phyloP scores from a whole-genome alignment of 2,888 invertebrate species.

The Tipula vernalis region DNA sequence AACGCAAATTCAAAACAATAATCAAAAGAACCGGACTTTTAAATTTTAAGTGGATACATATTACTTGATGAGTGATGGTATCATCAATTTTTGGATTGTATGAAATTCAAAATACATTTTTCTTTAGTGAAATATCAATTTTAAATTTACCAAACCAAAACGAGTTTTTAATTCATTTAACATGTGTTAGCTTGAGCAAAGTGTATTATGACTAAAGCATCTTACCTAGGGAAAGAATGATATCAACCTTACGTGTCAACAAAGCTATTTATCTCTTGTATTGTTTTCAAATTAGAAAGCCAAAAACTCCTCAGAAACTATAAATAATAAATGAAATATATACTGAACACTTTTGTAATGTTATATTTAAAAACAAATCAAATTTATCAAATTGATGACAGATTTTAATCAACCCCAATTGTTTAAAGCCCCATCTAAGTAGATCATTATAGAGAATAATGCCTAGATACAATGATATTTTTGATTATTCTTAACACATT shows the following conservation, averaged over 20 bases:
- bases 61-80: not conserved
- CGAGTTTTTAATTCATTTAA: not conserved
- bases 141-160: not conserved
- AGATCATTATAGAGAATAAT: not conserved
- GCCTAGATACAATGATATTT: not conserved
- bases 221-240: not conserved
- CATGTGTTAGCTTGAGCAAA: not conserved
- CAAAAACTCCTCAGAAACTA: not conserved
- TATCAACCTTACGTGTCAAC: not conserved
- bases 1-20: not conserved
- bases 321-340: no score
- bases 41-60: not conserved
- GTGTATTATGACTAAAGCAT: not conserved
- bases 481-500: not conserved
- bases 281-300: not conserved
- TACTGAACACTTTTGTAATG: not conserved
- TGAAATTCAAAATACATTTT: not conserved
- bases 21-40: not conserved
- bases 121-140: not conserved
- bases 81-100: not conserved
- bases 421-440: not conserved
- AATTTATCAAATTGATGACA: not conserved
- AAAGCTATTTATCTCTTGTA: not conserved
- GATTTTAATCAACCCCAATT: not conserved
- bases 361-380: not conserved